Conservation (phyloP, 2,113 vertebrate genomes). For the Aptenodytes patagonicus region DNA sequence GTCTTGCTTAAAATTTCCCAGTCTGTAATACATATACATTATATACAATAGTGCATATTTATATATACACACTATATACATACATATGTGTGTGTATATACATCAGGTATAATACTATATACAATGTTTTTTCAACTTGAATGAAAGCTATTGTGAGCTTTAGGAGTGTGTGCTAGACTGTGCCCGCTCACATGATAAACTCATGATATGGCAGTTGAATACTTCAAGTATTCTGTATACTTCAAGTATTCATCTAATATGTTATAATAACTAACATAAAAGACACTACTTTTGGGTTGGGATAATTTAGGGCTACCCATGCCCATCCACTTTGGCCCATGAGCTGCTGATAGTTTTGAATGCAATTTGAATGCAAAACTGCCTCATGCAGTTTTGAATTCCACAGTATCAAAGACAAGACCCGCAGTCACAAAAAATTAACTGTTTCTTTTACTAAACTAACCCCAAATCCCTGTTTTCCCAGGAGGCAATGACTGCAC, state of each 20-base stretch:
- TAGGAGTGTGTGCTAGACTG: not conserved
- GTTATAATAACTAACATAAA: not conserved
- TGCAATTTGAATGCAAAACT: not conserved
- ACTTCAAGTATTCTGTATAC: not conserved
- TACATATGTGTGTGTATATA: not conserved
- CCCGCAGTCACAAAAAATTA: not conserved
- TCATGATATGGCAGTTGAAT: not conserved
- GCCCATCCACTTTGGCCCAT: not conserved
- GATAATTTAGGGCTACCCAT: not conserved
- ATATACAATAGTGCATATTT: constrained; percentile 12
- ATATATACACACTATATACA: not conserved
- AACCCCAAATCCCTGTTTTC: not conserved
- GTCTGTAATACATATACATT: not conserved
- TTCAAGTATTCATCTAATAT: not conserved
- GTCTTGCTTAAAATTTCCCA: constrained; percentile 17
- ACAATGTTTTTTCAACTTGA: constrained; percentile 23
- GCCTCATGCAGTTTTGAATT: not conserved
- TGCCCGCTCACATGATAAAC: not conserved
- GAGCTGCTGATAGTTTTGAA: not conserved
- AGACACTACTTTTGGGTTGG: not conserved
- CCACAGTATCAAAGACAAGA: not conserved
- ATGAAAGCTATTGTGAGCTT: constrained; percentile 16
- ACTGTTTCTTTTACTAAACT: not conserved
- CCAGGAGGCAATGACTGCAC: not conserved
- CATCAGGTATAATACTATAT: not conserved